These are phyloP conservation scores for Fistularia commersonii DNA, from an alignment of 2,797 vertebrate genomes.

Conservation along the genomic window DNA sequence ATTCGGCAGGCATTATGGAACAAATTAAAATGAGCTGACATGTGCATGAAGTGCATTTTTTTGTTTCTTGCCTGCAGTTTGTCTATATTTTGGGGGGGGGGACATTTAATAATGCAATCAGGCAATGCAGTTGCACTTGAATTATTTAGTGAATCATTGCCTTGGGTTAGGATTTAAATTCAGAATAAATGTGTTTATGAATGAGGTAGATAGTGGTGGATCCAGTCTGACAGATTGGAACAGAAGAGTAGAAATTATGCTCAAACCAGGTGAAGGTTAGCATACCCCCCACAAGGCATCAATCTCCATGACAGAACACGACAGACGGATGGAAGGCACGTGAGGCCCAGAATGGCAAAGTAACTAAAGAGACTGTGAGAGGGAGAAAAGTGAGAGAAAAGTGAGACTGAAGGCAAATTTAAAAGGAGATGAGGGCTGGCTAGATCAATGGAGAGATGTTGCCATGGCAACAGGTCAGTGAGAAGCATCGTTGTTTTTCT, in stretches of 20 bases:
- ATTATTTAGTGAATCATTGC: conserved; percentile 71
- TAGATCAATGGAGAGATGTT: conserved; percentile 70
- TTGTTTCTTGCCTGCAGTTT: conserved; percentile 66
- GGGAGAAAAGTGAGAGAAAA: conserved; percentile 38
- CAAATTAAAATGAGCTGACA: conserved; percentile 65
- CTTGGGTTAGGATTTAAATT: conserved; percentile 67
- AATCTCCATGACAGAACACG: conserved; percentile 55
- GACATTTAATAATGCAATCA: conserved; percentile 68
- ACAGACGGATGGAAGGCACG: conserved; percentile 57
- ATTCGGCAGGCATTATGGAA: conserved; percentile 52
- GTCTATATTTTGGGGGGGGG: conserved; percentile 67
- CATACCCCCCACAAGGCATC: conserved; percentile 56
- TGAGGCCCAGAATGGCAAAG: conserved; percentile 39
- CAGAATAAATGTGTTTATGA: conserved; percentile 72
- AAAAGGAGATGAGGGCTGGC: conserved; percentile 58
- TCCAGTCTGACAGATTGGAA: conserved; percentile 72
- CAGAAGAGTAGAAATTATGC: conserved; percentile 56
- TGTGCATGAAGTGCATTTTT: conserved; percentile 65
- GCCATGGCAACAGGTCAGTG: conserved; percentile 71
- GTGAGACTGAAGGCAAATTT: conserved; percentile 59
- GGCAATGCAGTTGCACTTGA: conserved; percentile 71
- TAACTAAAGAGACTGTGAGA: conserved; percentile 56
- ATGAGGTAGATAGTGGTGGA: conserved; percentile 64
- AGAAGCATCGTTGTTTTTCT: conserved; percentile 60
- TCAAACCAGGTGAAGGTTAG: conserved; percentile 71